phyloP scores from a whole-genome alignment of 2,797 vertebrate species.

The Halcyon badia region DNA sequence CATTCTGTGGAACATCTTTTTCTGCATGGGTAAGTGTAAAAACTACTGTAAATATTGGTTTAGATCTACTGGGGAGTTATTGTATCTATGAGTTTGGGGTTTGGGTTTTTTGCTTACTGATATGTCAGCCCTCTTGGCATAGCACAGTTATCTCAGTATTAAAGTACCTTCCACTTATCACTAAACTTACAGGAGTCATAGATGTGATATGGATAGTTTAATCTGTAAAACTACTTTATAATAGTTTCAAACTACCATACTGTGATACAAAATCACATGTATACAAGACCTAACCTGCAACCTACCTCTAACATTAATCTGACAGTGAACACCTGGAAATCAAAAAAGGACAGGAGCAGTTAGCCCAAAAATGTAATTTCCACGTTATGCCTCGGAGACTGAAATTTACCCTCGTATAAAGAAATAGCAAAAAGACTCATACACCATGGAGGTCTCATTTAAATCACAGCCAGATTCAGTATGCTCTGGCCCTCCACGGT shows the following conservation, averaged over 20 bases:
- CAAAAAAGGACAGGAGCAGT: neutral
- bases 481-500: neutral
- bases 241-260: neutral
- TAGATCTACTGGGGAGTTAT: neutral
- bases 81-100: neutral
- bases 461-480: neutral
- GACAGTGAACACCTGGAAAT: slow-evolving; percentile 20
- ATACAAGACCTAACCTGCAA: neutral
- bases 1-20: neutral
- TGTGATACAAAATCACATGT: neutral
- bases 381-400: neutral
- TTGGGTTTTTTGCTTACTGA: neutral
- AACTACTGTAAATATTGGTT: neutral
- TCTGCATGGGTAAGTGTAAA: neutral
- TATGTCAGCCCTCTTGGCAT: neutral
- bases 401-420: neutral
- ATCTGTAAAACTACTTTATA: neutral
- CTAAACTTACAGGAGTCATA: neutral
- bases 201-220: neutral
- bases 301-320: neutral
- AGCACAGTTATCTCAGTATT: neutral
- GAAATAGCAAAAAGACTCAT: neutral
- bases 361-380: neutral
- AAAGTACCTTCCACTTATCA: neutral
- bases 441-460: neutral